A percentile compares a stretch with the other conserved stretches of the same genome.
phyloP scores from a whole-genome alignment of 1,140 invertebrate species.

The Nasonia longicornis region DNA sequence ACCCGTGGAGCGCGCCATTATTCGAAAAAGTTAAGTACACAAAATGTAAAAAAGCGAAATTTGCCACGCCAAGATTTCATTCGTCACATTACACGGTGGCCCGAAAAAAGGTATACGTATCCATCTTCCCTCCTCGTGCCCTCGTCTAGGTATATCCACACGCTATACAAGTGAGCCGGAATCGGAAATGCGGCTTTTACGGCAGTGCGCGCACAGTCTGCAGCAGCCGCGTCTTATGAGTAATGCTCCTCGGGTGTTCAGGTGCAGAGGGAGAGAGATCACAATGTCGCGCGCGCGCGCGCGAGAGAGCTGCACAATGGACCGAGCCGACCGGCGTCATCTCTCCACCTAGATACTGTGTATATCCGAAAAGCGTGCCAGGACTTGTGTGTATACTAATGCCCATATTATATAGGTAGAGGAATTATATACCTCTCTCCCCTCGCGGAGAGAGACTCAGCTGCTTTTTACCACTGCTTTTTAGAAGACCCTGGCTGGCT shows the following conservation, averaged over 20 bases:
- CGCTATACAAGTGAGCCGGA: background rate
- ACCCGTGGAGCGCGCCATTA: background rate
- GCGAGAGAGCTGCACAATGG: slow-evolving; percentile 22
- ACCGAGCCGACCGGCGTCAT: slow-evolving; percentile 9
- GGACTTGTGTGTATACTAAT: background rate
- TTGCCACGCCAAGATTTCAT: background rate
- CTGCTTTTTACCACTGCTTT: slow-evolving; percentile 25
- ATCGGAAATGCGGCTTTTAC: slow-evolving; percentile 39
- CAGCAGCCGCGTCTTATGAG: background rate
- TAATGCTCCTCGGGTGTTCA: slow-evolving; percentile 9
- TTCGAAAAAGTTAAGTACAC: background rate
- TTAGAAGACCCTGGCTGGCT: background rate
- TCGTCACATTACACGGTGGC: background rate
- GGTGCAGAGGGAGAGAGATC: slow-evolving; percentile 40
- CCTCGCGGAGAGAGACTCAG: background rate
- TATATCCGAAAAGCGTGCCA: slow-evolving; percentile 35
- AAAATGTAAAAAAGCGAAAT: background rate
- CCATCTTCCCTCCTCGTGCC: background rate
- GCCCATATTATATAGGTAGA: background rate
- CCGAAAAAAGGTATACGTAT: slow-evolving; percentile 2
- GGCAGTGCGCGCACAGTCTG: background rate
- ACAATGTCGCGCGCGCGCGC: slow-evolving; percentile 31
- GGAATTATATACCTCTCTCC: background rate
- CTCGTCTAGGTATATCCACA: background rate
- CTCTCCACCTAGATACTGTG: background rate